phyloP scores from a whole-genome alignment of 2,888 invertebrate genomes.

The Leptinotarsa tumamoca region DNA sequence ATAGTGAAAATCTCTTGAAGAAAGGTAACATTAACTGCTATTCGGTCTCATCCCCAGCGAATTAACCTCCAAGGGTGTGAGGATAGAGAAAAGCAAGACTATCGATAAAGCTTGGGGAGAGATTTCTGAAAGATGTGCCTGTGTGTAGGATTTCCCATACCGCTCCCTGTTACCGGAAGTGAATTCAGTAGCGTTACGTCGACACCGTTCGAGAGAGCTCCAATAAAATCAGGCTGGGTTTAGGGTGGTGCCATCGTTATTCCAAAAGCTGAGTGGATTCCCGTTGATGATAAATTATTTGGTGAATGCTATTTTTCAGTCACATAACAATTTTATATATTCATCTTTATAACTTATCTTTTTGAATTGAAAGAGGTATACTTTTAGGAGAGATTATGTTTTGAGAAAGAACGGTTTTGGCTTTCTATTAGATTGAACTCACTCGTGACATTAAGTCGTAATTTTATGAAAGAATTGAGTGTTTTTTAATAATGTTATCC shows the following conservation, averaged over 20 bases:
- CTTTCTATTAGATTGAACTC: too few relatives aligned
- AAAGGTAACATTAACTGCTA: constrained; percentile 59
- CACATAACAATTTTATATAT: too few relatives aligned
- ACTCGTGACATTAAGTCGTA: too few relatives aligned
- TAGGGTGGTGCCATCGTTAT: neutral
- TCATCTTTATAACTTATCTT: too few relatives aligned
- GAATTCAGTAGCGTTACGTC: constrained; percentile 26
- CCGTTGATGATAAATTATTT: too few relatives aligned
- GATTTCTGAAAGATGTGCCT: constrained; percentile 24
- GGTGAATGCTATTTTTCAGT: too few relatives aligned
- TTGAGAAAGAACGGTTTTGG: too few relatives aligned
- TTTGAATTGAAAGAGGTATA: too few relatives aligned
- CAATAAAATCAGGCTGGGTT: neutral
- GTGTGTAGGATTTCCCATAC: constrained; percentile 26
- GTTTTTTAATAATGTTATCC: too few relatives aligned
- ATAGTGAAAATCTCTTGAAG: constrained; percentile 59
- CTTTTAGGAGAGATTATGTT: too few relatives aligned
- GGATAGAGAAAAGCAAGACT: constrained; percentile 35
- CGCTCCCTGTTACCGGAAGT: constrained; percentile 16
- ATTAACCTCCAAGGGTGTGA: constrained; percentile 54
- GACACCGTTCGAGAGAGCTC: neutral
- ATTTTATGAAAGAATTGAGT: too few relatives aligned
- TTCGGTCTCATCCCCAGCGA: constrained; percentile 57
- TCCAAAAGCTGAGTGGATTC: neutral
- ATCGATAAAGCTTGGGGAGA: constrained; percentile 26